These are phyloP conservation scores for Ectropis crepuscularia DNA, from an alignment of 2,888 invertebrate species.

Conservation along the genomic window DNA sequence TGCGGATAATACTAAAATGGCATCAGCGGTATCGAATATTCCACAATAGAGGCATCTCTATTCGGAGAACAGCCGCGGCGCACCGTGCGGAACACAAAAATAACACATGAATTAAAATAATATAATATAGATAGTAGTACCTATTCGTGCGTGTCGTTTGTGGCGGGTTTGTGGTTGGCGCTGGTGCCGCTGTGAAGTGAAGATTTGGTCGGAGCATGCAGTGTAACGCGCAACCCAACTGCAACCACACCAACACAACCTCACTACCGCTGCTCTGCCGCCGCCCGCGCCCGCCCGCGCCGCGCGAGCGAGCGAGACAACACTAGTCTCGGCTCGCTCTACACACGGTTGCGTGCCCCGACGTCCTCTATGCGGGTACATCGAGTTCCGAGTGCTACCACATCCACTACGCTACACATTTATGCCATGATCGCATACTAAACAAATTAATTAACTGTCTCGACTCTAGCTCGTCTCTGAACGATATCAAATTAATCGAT, in stretches of 20 bases:
- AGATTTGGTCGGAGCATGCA: constrained; percentile 92
- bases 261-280: constrained; percentile 64
- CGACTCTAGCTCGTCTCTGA: constrained; percentile 45
- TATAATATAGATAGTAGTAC: constrained; percentile 80
- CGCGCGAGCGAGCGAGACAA: constrained; percentile 22
- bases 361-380: constrained; percentile 22
- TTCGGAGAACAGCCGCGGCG: constrained; percentile 74
- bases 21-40: constrained; percentile 68
- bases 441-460: constrained; percentile 74
- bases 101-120: constrained; percentile 68
- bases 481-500: constrained; percentile 43
- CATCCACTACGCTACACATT: constrained; percentile 75
- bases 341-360: constrained; percentile 34
- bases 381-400: constrained; percentile 67
- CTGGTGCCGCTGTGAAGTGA: constrained; percentile 84
- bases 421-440: constrained; percentile 67
- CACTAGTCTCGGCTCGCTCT: constrained; percentile 3
- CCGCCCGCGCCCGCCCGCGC: constrained; percentile 30
- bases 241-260: constrained; percentile 89
- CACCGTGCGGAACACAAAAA: constrained; percentile 82
- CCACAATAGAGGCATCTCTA: constrained; percentile 74
- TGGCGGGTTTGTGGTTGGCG: constrained; percentile 83
- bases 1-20: constrained; percentile 67
- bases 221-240: constrained; percentile 96
- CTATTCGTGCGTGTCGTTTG: constrained; percentile 84